Evolutionary conservation across 2,888 invertebrate species (phyloP), one percentile per base, ranked within the genome.

Genomic region (Sicus ferrugineus): DNA sequence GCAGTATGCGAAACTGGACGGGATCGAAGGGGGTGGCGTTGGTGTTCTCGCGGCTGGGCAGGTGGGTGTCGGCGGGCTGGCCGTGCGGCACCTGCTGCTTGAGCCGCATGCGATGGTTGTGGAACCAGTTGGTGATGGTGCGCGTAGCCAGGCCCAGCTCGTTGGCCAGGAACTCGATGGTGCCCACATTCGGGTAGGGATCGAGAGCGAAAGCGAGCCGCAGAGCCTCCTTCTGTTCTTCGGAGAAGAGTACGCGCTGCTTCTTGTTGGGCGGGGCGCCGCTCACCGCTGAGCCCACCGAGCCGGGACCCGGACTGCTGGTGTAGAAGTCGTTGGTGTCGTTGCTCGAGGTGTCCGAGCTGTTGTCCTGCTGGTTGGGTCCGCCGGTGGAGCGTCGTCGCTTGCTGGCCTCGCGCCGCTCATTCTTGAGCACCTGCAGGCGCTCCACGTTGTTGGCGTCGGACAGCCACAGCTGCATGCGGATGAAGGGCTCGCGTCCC

Each of bases 111-210:
- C 99, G 91, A 84, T 99, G 98, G 85, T 99, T 99, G 88, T 99
- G 98, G 89, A 99, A 99, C 99, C 99, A 99, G 86, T 99, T 99
- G 72, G 97, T 97, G 79, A 99, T 98, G 67, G 98, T 98, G 76
- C 98, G 89, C 64, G 97, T 93, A 6, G 96, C 95, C 50, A 99
- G 88, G 9, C 92, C 93, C 68, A 99, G 87, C 85, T 97, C 97
- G 34, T 91, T 90, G 34, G 98, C 97, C 70, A 99, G 88, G 81
- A 96, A 96, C 84, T 98, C 98, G 75, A 98, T 97, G 70, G 97
- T 96, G 28, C 94, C 93, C 80, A 97, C 94, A 84, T 96, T 97
- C 0, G 99, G 99, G 85, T 99, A 98, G 0, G 98, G 97, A 83
- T 99, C 98, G 64, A 97, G 88, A 0, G 95, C 93, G 84, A 98